These are phyloP conservation scores for Drosophila melanosoma DNA, from an alignment of 2,888 invertebrate species.

Conservation along the genomic window DNA sequence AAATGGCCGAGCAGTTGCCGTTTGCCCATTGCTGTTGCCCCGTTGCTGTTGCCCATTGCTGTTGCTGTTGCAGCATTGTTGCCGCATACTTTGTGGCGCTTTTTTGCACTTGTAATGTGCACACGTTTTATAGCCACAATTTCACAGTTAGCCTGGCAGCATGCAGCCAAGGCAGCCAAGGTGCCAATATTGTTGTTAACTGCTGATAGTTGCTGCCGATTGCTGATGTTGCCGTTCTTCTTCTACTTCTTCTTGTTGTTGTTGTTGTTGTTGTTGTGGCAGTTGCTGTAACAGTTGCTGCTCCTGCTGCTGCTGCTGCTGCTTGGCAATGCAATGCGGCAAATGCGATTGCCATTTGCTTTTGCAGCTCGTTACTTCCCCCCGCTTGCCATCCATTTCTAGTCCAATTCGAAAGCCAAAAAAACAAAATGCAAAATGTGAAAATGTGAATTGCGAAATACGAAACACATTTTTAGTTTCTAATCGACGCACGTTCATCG, in stretches of 20 bases:
- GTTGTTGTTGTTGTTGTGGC: slow-evolving; percentile 10
- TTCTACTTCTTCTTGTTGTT: background rate
- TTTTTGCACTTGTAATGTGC: slow-evolving; percentile 61
- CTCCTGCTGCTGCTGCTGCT: slow-evolving; percentile 23
- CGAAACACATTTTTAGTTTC: slow-evolving; percentile 78
- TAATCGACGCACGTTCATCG: slow-evolving; percentile 81
- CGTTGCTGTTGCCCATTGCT: slow-evolving; percentile 17
- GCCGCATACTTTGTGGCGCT: slow-evolving; percentile 63
- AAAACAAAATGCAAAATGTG: slow-evolving; percentile 15
- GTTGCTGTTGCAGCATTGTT: slow-evolving; percentile 17
- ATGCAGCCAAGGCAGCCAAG: slow-evolving; percentile 55
- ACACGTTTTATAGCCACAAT: slow-evolving; percentile 78
- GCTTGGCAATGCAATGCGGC: slow-evolving; percentile 69
- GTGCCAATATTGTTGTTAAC: slow-evolving; percentile 82
- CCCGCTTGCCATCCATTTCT: slow-evolving; percentile 55
- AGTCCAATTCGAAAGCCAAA: slow-evolving; percentile 56
- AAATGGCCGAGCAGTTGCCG: slow-evolving; percentile 32
- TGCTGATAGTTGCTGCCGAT: slow-evolving; percentile 75
- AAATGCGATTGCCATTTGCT: slow-evolving; percentile 71
- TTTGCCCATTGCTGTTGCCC: slow-evolving; percentile 25
- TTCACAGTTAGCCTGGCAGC: slow-evolving; percentile 73
- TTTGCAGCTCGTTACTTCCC: slow-evolving; percentile 30
- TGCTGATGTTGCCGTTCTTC: slow-evolving; percentile 35
- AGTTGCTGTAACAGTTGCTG: slow-evolving; percentile 16
- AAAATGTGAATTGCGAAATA: slow-evolving; percentile 44